These are phyloP conservation scores for Drosophila oshimai DNA, from an alignment of 1,140 invertebrate species.

Conservation along the genomic window DNA sequence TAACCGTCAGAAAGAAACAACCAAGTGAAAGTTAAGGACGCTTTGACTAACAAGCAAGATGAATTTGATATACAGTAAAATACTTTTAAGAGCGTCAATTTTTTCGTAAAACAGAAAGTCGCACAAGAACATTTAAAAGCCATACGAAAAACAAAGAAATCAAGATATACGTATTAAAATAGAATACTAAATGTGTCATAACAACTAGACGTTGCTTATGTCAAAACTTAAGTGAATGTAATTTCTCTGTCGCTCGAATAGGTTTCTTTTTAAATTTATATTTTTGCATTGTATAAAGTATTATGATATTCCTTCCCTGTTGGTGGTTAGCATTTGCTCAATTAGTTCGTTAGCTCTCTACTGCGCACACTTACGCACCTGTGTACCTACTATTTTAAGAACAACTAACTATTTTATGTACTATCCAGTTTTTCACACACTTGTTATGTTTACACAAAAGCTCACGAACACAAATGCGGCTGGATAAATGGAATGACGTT, in stretches of 20 bases:
- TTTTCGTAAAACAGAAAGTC: slow-evolving; percentile 20
- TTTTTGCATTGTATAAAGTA: slow-evolving; percentile 41
- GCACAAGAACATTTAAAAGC: slow-evolving; percentile 48
- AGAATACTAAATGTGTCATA: slow-evolving; percentile 51
- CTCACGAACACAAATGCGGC: slow-evolving; percentile 11
- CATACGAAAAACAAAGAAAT: slow-evolving; percentile 41
- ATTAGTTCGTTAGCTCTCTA: slow-evolving; percentile 56
- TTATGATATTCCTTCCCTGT: slow-evolving; percentile 48
- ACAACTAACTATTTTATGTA: slow-evolving; percentile 37
- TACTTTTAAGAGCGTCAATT: slow-evolving; percentile 57
- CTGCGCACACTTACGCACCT: slow-evolving; percentile 48
- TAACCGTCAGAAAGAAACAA: slow-evolving; percentile 5
- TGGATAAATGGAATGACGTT: not conserved
- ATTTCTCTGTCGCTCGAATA: slow-evolving; percentile 11
- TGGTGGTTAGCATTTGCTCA: slow-evolving; percentile 73
- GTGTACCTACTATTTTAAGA: slow-evolving; percentile 74
- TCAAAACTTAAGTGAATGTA: slow-evolving; percentile 9
- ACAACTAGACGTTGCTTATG: slow-evolving; percentile 29
- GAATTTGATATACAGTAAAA: slow-evolving; percentile 41
- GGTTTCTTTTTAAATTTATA: slow-evolving; percentile 19
- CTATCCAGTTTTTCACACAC: slow-evolving; percentile 45
- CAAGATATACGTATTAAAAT: slow-evolving; percentile 50
- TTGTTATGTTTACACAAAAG: slow-evolving; percentile 65
- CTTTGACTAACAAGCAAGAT: slow-evolving; percentile 2
- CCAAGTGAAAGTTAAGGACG: slow-evolving; percentile 12